Percentiles rank a stretch among this genome's conserved stretches.
These are phyloP conservation scores for Pseudomyrmex gracilis DNA, from an alignment of 1,140 invertebrate species.

Conservation along the genomic window DNA sequence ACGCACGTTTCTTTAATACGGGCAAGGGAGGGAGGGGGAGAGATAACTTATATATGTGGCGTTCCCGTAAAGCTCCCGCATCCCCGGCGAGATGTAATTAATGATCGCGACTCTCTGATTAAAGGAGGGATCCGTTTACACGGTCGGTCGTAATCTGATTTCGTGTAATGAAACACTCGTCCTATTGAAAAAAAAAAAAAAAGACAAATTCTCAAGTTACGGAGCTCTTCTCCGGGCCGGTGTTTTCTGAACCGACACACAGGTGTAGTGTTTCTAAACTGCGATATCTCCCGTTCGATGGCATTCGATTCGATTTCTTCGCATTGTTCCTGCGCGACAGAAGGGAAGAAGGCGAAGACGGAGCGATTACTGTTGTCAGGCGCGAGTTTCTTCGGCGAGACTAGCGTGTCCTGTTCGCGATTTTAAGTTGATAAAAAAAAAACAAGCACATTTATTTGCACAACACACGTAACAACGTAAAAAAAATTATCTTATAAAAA, in stretches of 20 bases:
- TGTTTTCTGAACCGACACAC: constrained; percentile 7
- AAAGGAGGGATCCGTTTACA: constrained; percentile 31
- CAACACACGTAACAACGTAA: background rate
- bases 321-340: background rate
- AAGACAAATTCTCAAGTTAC: constrained; percentile 30
- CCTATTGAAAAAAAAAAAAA: no score
- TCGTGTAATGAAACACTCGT: constrained; percentile 39
- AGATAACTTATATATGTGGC: no score
- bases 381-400: background rate
- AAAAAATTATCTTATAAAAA: no score
- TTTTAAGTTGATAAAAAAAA: no score
- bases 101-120: background rate
- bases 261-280: background rate
- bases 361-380: background rate
- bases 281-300: constrained; percentile 8
- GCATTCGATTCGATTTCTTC: background rate
- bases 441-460: no score
- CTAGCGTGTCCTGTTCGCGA: no score
- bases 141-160: constrained; percentile 29
- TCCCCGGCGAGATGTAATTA: constrained; percentile 26
- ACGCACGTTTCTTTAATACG: no score
- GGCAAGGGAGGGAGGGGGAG: background rate
- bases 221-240: background rate
- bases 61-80: background rate
- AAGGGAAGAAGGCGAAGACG: background rate